These are phyloP conservation scores for Argynnis bischoffii DNA, from an alignment of 2,888 invertebrate genomes.

Conservation along the genomic window DNA sequence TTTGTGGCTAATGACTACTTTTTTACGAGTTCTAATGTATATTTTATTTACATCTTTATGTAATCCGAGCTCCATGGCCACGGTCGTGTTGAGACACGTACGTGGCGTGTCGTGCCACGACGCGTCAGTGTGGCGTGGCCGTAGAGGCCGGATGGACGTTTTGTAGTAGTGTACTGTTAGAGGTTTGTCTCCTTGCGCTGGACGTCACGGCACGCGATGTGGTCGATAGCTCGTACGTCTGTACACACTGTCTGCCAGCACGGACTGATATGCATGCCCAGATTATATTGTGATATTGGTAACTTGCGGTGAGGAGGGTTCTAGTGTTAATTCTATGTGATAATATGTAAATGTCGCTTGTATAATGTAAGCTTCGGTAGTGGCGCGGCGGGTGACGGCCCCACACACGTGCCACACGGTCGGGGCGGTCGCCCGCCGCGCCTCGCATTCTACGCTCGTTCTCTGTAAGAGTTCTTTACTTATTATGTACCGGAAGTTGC, in stretches of 20 bases:
- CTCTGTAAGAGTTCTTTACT: slow-evolving; percentile 49
- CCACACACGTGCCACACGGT: too few relatives aligned
- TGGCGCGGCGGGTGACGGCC: slow-evolving; percentile 40
- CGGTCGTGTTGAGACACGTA: neutral
- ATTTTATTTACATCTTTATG: slow-evolving; percentile 33
- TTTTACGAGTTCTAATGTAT: slow-evolving; percentile 35
- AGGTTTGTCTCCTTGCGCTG: slow-evolving; percentile 37
- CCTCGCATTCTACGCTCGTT: slow-evolving; percentile 51
- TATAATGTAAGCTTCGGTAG: slow-evolving; percentile 51
- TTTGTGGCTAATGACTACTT: slow-evolving; percentile 38
- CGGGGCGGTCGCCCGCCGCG: slow-evolving; percentile 29
- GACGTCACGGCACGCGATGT: slow-evolving; percentile 48
- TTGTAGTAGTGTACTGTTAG: slow-evolving; percentile 34
- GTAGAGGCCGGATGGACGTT: slow-evolving; percentile 25
- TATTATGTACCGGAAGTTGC: slow-evolving; percentile 55
- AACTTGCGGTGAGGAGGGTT: slow-evolving; percentile 44
- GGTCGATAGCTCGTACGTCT: slow-evolving; percentile 37
- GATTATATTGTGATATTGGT: slow-evolving; percentile 49
- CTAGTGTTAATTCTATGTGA: slow-evolving; percentile 44
- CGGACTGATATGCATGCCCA: slow-evolving; percentile 68
- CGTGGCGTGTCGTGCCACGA: neutral
- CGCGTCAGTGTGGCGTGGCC: slow-evolving; percentile 2
- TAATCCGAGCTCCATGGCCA: slow-evolving; percentile 28
- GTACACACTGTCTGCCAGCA: slow-evolving; percentile 36
- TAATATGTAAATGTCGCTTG: slow-evolving; percentile 54